phyloP scores from a whole-genome alignment of 2,888 invertebrate species.

The Volucella zonaria region DNA sequence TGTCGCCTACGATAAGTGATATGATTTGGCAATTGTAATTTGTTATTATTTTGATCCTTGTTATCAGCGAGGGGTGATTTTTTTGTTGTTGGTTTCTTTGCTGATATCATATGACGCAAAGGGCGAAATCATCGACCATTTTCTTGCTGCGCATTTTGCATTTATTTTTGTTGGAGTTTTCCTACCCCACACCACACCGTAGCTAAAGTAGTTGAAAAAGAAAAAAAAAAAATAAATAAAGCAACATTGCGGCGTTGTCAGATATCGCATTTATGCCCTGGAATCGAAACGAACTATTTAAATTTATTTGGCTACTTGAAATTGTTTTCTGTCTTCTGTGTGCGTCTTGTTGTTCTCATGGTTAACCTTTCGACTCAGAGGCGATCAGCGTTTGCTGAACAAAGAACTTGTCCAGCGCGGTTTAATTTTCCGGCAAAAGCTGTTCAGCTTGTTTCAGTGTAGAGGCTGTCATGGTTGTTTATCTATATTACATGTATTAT shows the following conservation, averaged over 20 bases:
- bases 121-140: constrained; percentile 5
- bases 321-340: background rate
- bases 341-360: too few relatives aligned
- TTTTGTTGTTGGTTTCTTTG: background rate
- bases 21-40: background rate
- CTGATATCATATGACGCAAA: constrained; percentile 54
- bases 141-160: constrained; percentile 51
- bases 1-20: constrained; percentile 10
- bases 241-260: constrained; percentile 50
- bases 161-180: constrained; percentile 9
- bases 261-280: constrained; percentile 25
- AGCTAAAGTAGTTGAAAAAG: background rate
- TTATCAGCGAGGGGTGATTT: constrained; percentile 34
- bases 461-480: too few relatives aligned
- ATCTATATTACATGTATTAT: too few relatives aligned
- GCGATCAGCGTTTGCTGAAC: too few relatives aligned
- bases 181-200: background rate
- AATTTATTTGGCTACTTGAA: background rate
- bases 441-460: too few relatives aligned
- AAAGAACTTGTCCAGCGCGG: too few relatives aligned
- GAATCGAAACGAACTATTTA: background rate
- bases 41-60: constrained; percentile 41
- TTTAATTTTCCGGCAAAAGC: too few relatives aligned
- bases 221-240: background rate
- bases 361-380: too few relatives aligned